Evolutionary conservation across 2,888 invertebrate species (phyloP).

Genomic region (Drosophila parthenogenetica): DNA sequence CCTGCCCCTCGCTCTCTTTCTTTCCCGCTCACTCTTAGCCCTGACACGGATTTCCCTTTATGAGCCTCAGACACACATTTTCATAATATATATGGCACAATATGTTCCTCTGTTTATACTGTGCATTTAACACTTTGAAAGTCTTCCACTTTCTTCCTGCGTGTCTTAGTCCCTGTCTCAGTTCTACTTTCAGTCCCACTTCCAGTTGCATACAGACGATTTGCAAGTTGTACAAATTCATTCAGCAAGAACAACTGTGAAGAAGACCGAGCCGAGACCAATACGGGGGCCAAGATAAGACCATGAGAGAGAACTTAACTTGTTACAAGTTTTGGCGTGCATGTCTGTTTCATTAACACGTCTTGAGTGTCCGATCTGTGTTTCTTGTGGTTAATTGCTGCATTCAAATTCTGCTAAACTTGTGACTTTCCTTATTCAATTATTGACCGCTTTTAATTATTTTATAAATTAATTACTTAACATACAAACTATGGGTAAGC

Average conservation of each 20-base stretch:
- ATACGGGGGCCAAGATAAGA: slow-evolving; percentile 3
- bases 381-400: slow-evolving; percentile 30
- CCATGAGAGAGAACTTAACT: slow-evolving; percentile 38
- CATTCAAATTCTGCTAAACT: not conserved
- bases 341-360: slow-evolving; percentile 80
- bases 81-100: slow-evolving; percentile 70
- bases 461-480: too few relatives aligned
- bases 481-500: too few relatives aligned
- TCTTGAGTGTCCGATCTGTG: slow-evolving; percentile 53
- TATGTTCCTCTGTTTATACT: slow-evolving; percentile 51
- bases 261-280: slow-evolving; percentile 12
- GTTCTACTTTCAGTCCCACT: slow-evolving; percentile 8
- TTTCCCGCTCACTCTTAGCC: not conserved
- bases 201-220: slow-evolving; percentile 41
- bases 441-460: not conserved
- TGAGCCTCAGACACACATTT: slow-evolving; percentile 44
- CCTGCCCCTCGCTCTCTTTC: not conserved
- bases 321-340: slow-evolving; percentile 53
- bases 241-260: slow-evolving; percentile 57
- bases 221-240: slow-evolving; percentile 79
- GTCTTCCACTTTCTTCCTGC: slow-evolving; percentile 29
- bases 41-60: slow-evolving; percentile 24
- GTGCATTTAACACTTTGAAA: slow-evolving; percentile 63
- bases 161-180: not conserved
- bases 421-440: slow-evolving; percentile 8